A percentile compares a stretch with the other conserved stretches of the same genome.
These are phyloP conservation scores for Cerastoderma edule DNA, from an alignment of 2,888 invertebrate species.

Conservation along the genomic window DNA sequence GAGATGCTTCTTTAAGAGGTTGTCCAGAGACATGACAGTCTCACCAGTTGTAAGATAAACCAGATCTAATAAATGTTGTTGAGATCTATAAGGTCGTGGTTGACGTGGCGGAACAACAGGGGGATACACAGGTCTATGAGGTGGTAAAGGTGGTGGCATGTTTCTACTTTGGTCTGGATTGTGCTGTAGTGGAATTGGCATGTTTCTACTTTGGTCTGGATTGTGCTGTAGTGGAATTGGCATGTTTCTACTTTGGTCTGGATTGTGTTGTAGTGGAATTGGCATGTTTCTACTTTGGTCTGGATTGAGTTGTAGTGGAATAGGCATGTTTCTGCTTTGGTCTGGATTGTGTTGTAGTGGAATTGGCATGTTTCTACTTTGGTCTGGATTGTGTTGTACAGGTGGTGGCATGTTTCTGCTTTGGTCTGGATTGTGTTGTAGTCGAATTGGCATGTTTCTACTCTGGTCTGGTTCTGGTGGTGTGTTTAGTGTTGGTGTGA, in stretches of 20 bases:
- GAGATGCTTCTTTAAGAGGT: conserved; percentile 52
- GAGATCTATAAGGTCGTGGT: conserved; percentile 42
- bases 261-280: too few species aligned
- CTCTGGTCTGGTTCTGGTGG: conserved; percentile 49
- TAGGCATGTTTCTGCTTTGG: too few species aligned
- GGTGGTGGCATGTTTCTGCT: conserved; percentile 1
- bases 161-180: too few species aligned
- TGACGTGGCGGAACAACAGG: conserved; percentile 31
- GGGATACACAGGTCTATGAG: conserved; percentile 39
- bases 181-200: too few species aligned
- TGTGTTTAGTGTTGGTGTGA: conserved; percentile 55
- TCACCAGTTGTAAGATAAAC: conserved; percentile 58
- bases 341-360: too few species aligned
- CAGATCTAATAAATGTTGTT: conserved; percentile 45
- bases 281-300: too few species aligned
- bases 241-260: conserved; percentile 8
- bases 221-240: neutral
- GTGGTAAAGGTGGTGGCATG: conserved; percentile 47
- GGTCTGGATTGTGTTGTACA: neutral
- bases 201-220: neutral
- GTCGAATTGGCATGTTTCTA: neutral
- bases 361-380: too few species aligned
- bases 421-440: conserved; percentile 3
- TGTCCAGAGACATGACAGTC: conserved; percentile 30
- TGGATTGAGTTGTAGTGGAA: conserved; percentile 43